Conservation (phyloP, 2,797 vertebrate species). For the Gadopsis bispinosus region DNA sequence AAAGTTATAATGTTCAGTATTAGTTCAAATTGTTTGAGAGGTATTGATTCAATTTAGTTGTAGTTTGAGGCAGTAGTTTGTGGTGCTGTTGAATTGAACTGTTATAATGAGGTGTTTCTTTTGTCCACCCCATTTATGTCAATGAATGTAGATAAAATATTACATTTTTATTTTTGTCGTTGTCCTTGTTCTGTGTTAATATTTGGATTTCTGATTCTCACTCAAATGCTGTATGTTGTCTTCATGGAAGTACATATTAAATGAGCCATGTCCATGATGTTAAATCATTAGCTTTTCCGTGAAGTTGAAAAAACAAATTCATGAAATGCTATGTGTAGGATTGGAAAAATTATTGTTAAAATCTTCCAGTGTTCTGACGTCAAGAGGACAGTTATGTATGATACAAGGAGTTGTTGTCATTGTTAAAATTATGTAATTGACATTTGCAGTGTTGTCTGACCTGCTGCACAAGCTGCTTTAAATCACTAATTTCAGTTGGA, state of each 20-base stretch:
- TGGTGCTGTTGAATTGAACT: neutral
- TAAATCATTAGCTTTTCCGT: neutral
- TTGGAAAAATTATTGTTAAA: neutral
- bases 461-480: too few relatives aligned
- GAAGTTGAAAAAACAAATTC: too few relatives aligned
- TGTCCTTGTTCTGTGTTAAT: neutral
- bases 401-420: neutral
- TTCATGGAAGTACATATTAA: neutral
- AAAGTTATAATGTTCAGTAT: neutral
- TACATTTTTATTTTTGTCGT: neutral
- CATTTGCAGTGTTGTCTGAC: neutral
- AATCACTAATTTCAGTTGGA: neutral
- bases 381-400: neutral
- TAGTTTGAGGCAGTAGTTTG: neutral
- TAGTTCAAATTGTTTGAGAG: neutral
- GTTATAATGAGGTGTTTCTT: neutral
- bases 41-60: neutral
- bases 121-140: neutral
- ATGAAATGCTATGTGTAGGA: too few relatives aligned
- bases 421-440: neutral
- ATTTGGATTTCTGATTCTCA: neutral
- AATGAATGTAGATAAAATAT: neutral
- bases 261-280: neutral
- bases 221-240: neutral
- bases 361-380: neutral